Evolutionary conservation across 2,797 vertebrate genomes (phyloP).

Genomic region (Acrossocheilus fasciatus): DNA sequence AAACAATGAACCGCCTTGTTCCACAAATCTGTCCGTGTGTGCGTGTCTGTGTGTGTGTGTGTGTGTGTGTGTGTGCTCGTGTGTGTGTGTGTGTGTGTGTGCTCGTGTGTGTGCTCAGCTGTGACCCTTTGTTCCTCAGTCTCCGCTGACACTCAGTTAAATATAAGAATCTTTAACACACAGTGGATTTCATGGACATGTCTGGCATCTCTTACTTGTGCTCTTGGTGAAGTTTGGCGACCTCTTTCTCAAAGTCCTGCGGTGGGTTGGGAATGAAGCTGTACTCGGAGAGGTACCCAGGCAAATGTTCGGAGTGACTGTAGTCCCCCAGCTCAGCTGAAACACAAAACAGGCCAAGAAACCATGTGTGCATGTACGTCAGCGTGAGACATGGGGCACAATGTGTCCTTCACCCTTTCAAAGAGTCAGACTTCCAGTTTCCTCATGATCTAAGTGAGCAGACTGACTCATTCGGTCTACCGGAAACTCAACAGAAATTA

Average conservation of each 20-base stretch:
- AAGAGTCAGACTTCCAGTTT: constrained; percentile 24
- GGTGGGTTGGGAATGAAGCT: constrained; percentile 92
- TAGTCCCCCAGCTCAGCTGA: constrained; percentile 96
- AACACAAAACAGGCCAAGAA: constrained; percentile 53
- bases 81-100: constrained; percentile 28
- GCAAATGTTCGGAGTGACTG: constrained; percentile 87
- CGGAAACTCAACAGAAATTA: not conserved
- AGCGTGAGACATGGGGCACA: constrained; percentile 29
- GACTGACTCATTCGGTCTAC: not conserved
- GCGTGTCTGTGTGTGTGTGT: constrained; percentile 37
- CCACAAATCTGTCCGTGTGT: constrained; percentile 23
- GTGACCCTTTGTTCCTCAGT: constrained; percentile 39
- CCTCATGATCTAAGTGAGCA: not conserved
- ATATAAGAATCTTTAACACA: constrained; percentile 35
- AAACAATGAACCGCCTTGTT: constrained; percentile 62
- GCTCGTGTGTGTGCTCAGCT: constrained; percentile 41
- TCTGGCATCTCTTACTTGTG: constrained; percentile 84
- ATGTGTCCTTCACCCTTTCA: constrained; percentile 32
- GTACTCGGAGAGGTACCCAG: constrained; percentile 93
- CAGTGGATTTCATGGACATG: constrained; percentile 9
- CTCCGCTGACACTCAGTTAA: constrained; percentile 36
- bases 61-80: constrained; percentile 33
- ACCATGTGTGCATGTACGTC: constrained; percentile 34
- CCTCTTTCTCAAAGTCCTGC: constrained; percentile 98
- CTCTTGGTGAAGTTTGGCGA: constrained; percentile 97